Base-by-base conservation (phyloP, 2,113 vertebrate species). In the Acrocephalus arundinaceus region DNA sequence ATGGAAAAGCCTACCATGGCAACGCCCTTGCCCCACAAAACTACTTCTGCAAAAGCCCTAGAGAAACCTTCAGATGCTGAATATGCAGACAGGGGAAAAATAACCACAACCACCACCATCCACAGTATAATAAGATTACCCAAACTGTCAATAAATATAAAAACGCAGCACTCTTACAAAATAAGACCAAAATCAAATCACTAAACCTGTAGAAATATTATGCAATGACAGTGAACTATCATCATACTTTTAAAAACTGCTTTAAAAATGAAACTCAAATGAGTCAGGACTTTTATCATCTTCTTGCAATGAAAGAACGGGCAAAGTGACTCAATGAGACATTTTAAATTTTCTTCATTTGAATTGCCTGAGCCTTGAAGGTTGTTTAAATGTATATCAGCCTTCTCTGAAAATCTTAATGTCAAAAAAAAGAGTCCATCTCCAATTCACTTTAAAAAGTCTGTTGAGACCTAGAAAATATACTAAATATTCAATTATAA, bases 271-370 rank as follows among this genome's bases (percentile, higher is more conserved):
- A 73, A 95, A 94, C 31, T 87, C 55, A 84, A 49, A 94, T 78
- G 46, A 92, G 17, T 91, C 41, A 85, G 43, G 68, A 31, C 39
- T 93, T 89, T 94, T 90, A 89, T 92, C 66, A 78, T 89, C 77
- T 94, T 89, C 62, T 93, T 85, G 79, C 85, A 89, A 84, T 83
- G 88, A 89, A 95, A 75, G 84, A 95, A 89, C 95, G 81, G 94
- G 28, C 59, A 83, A 89, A 96, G 43, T 92, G 57, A 89, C 68
- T 96, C 13, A 9, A 85, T 57, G 33, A 85, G 33, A 94, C 49
- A 85, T 96, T 95, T 93, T 22, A 96, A 97, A 85, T 93, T 93
- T 97, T 85, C 33, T 33, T 96, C 54, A 89, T 97, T 96, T 97
- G 89, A 94, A 94, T 77, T 96, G 48, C 76, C 73, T 89, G 63